Base-by-base conservation (phyloP, 2,888 invertebrate genomes). In the Pyralis farinalis region DNA sequence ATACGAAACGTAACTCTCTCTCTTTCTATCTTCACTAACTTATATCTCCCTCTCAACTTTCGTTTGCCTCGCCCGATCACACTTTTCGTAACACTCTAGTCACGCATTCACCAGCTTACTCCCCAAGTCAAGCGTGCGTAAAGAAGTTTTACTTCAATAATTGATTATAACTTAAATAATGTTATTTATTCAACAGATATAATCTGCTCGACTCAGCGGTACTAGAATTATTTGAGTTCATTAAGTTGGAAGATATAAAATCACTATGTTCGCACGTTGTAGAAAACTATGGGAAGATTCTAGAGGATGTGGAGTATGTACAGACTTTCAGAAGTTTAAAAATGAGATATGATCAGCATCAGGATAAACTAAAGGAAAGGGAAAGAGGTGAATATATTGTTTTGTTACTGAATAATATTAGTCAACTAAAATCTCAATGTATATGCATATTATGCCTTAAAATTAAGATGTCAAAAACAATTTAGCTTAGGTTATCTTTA, bases 171-270 rank as follows among this genome's bases (percentile, higher is more conserved):
- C 20, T 1, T n/a, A n/a, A n/a, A n/a, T n/a, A n/a, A 34, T 7
- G 29, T n/a, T 11, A 16, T 46, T 41, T 32, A 30, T 21, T 44
- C 81, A 84, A 16, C 76, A 90, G 90, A 69, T 99, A 99, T 89
- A 99, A 99, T 90, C 93, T 99, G 60, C 91, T 99, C 61, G 99
- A 99, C 87, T 99, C 99, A 20, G 99, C 99, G 53, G 97, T 99
- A 78, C 92, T 99, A 78, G 99, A 99, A 90, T 93, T 99, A 91
- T 99, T 99, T 90, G 99, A 99, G 90, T 99, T 97, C 87, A 98
- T 99, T 55, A 97, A 96, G 91, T 87, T 96, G 82, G 97, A 97
- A 89, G 97, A 97, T 76, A 95, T 97, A 46, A 97, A 96, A 83
- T 94, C 95, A 30, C 90, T 97, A 58, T 96, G 95, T 90, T 94